Evolutionary conservation across 2,888 invertebrate species (phyloP), one percentile per base, ranked within the genome.

Genomic region (Erannis defoliaria): DNA sequence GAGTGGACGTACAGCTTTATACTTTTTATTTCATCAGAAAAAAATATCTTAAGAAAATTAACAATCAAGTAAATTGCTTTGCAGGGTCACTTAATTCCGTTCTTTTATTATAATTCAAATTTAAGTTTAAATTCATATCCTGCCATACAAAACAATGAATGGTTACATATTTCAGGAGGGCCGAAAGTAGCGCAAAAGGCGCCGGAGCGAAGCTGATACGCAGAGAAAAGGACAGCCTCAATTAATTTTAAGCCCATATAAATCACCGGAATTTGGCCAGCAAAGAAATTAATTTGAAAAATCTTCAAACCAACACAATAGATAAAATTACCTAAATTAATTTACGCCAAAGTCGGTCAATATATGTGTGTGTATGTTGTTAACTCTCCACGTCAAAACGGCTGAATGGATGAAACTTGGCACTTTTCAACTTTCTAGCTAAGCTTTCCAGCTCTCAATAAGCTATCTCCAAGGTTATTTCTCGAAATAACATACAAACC

Each of bases 241-340:
- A 79, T 80, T 74, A 75, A 76, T 77, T 62, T 74, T 60, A 62
- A 68, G 60, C 67, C 60, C 54, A 64, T 72, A 78, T 77, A 76
- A 80, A 80, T 78, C 76, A 75, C 55, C 42, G 59, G 70, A 66
- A 73, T 68, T 57, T 61, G 62, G 49, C 63, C 60, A 45, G 55
- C 55, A 48, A 50, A 54, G 51, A 66, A 74, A 75, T 76, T 67
- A 73, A 71, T 76, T 69, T 60, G 50, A 55, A 73, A 71, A 77
- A 75, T 61, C 53, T 58, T 62, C 49, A 53, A 66, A 60, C 31
- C 48, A 38, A 50, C 50, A 48, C 12, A 48, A 55, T 35, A 26
- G 21, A 21, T 23, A 8, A 19, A 46, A 38, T 38, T 46, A 37
- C n/a, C n/a, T n/a, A n/a, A n/a, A n/a, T n/a, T n/a, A n/a, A n/a